Base-by-base conservation (phyloP, 2,113 vertebrate genomes). In the Orientallactaga bullata region DNA sequence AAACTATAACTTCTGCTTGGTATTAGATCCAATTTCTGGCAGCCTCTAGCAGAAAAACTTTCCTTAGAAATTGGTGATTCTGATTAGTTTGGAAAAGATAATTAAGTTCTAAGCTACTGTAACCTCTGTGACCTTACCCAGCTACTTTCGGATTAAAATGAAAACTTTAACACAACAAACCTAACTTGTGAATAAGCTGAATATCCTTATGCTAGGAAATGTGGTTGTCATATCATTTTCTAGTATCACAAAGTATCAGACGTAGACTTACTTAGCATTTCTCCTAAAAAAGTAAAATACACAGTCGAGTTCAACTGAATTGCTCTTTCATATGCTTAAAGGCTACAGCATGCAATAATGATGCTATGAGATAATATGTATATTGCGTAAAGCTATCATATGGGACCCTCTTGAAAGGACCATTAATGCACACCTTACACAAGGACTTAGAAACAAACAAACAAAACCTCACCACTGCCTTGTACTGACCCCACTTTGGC, bases 191-290 rank as follows among this genome's bases (percentile, higher is more conserved):
- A 90, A 77, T 85, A 72, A 77, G 85, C 3, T 92, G 18, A 73
- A 10, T 88, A 42, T 18, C 15, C 90, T 55, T 61, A 8, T 78
- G 60, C 13, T 69, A 63, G 58, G 30, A 85, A 85, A 73, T 69
- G n/a, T 58, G 4, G 17, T 63, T 76, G 47, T 66, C 7, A 9
- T 58, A 37, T 55, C 26, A 89, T 95, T 92, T 96, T 89, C 11
- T 77, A 93, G 65, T 81, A 55, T 8, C 6, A 89, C 16, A 68
- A 51, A 76, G 23, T 76, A 80, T 42, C 26, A 95, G 24, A 89
- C 93, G 71, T 73, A 82, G 5, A 80, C 37, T 83, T 89, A 78
- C 26, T 86, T 82, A 93, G 13, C 51, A 93, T 83, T 91, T 94
- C 11, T 83, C 68, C 51, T 90, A 74, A 85, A n/a, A 82, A 78